phyloP scores from a whole-genome alignment of 2,888 invertebrate species.

The Aquatica leii region DNA sequence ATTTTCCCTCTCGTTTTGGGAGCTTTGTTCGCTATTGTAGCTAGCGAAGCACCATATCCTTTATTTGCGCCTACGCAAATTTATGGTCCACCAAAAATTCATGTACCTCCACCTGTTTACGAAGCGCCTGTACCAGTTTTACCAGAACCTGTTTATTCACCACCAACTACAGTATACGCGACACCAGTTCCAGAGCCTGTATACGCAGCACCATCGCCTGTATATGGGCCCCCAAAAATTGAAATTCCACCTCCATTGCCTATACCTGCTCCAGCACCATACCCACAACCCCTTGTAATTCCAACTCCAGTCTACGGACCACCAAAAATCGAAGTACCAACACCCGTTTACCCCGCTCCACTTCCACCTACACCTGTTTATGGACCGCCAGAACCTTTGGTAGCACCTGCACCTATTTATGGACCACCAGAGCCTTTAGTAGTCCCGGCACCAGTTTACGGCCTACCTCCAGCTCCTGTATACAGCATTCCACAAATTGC shows the following conservation, averaged over 20 bases:
- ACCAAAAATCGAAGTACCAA: background rate
- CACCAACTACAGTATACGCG: background rate
- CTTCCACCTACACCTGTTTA: constrained; percentile 8
- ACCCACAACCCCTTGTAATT: background rate
- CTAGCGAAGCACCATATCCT: too few species aligned
- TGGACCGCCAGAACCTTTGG: background rate
- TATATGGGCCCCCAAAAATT: constrained; percentile 12
- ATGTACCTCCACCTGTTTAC: background rate
- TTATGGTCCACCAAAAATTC: too few species aligned
- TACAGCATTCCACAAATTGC: background rate
- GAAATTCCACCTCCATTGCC: background rate
- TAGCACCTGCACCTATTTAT: background rate
- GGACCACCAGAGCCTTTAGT: constrained; percentile 1
- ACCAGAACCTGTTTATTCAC: background rate
- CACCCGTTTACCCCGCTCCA: background rate
- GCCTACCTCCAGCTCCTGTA: background rate
- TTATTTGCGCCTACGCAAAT: too few species aligned
- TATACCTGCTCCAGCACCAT: background rate
- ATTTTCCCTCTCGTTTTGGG: too few species aligned
- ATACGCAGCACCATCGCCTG: background rate
- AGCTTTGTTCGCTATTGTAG: too few species aligned
- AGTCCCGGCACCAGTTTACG: constrained; percentile 11
- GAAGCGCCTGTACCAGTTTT: background rate
- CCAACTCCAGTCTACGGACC: constrained; percentile 2
- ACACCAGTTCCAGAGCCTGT: background rate